Evolutionary conservation across 2,888 invertebrate species (phyloP).

Genomic region (Hemaris fuciformis): DNA sequence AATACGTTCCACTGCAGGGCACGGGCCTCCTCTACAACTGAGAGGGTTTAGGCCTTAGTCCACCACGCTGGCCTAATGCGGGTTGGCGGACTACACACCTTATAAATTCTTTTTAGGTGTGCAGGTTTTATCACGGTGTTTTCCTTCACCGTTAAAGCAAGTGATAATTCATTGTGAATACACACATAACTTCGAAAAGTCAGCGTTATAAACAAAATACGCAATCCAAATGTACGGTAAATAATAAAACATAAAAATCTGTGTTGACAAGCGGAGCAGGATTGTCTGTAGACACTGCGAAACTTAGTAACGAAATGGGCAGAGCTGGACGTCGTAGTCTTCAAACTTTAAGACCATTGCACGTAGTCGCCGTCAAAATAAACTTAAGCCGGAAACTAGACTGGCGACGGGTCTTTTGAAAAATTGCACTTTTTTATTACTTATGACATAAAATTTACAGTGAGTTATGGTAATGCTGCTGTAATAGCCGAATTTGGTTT

Average conservation of each 20-base stretch:
- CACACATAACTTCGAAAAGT: too few relatives aligned
- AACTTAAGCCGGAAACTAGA: constrained; percentile 35
- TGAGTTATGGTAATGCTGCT: not conserved
- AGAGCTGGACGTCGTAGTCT: constrained; percentile 28
- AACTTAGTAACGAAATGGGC: constrained; percentile 4
- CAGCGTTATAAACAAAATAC: too few relatives aligned
- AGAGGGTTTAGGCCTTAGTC: too few relatives aligned
- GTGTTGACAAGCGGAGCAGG: constrained; percentile 30
- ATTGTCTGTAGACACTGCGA: constrained; percentile 23
- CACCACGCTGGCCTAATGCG: too few relatives aligned
- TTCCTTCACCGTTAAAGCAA: too few relatives aligned
- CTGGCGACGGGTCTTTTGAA: constrained; percentile 21
- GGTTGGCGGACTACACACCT: too few relatives aligned
- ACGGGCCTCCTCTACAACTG: too few relatives aligned
- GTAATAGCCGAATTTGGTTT: not conserved
- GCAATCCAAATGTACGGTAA: too few relatives aligned
- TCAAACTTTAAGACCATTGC: constrained; percentile 39
- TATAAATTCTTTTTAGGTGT: too few relatives aligned
- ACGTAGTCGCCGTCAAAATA: constrained; percentile 31
- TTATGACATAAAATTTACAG: constrained; percentile 10
- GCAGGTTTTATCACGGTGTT: too few relatives aligned
- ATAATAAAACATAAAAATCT: not conserved
- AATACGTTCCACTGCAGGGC: too few relatives aligned
- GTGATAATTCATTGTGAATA: too few relatives aligned
- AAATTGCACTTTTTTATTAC: constrained; percentile 24